These are phyloP conservation scores for Mesorhabditis belari DNA, from an alignment of 2,888 invertebrate genomes.

Conservation along the genomic window DNA sequence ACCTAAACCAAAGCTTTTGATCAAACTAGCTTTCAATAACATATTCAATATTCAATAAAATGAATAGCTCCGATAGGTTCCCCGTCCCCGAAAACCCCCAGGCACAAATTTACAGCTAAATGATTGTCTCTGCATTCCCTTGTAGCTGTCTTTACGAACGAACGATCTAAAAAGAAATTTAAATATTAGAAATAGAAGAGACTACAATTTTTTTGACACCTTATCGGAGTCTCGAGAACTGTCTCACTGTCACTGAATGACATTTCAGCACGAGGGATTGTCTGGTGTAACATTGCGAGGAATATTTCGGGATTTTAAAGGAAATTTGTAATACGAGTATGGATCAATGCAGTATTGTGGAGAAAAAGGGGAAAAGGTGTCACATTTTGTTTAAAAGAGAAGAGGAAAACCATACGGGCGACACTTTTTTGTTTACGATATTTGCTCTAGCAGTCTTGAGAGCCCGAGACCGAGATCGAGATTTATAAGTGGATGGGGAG, in stretches of 20 bases:
- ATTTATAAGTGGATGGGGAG: neutral
- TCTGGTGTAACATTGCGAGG: neutral
- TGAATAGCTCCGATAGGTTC: no score
- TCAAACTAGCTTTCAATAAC: no score
- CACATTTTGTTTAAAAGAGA: no score
- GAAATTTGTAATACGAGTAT: neutral
- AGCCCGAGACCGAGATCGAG: no score
- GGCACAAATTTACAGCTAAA: no score
- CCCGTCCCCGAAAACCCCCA: no score
- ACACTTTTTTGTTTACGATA: neutral
- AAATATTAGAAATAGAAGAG: no score
- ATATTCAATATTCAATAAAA: no score
- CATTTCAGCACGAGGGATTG: neutral
- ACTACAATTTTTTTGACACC: neutral
- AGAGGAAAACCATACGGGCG: no score
- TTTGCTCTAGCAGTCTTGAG: neutral
- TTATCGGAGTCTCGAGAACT: neutral
- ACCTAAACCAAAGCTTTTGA: no score
- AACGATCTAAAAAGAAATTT: slow-evolving; percentile 49
- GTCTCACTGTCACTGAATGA: neutral
- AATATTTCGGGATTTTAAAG: no score
- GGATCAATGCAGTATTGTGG: neutral
- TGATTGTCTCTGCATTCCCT: slow-evolving; percentile 47
- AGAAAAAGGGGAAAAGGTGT: neutral
- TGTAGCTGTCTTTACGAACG: slow-evolving; percentile 47